A percentile compares a stretch with the other conserved stretches of the same genome.
These are phyloP conservation scores for Distichodus sexfasciatus DNA, from an alignment of 2,797 vertebrate genomes.

Conservation along the genomic window DNA sequence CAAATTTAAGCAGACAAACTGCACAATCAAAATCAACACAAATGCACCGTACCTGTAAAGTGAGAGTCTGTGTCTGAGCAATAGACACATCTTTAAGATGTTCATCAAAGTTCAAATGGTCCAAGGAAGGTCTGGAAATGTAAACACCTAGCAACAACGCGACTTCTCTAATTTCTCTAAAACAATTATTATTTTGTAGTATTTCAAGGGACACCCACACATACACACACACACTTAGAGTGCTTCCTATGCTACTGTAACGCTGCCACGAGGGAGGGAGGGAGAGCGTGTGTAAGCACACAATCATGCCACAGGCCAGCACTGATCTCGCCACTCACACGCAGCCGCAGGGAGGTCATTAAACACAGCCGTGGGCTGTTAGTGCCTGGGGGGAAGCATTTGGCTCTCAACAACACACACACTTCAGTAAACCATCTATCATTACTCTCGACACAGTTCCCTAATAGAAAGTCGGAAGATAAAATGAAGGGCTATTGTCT, in stretches of 20 bases:
- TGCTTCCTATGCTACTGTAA: not conserved
- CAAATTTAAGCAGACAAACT: constrained; percentile 10
- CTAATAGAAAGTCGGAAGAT: constrained; percentile 3
- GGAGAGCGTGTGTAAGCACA: not conserved
- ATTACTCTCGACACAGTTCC: constrained; percentile 2
- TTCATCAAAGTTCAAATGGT: not conserved
- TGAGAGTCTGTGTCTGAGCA: too few species aligned
- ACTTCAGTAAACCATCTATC: not conserved
- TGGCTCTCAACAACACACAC: not conserved
- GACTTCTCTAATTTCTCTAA: too few species aligned
- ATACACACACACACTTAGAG: not conserved
- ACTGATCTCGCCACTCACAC: not conserved
- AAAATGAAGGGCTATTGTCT: not conserved
- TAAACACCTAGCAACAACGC: too few species aligned
- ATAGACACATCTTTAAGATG: not conserved
- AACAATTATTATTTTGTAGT: constrained; percentile 16
- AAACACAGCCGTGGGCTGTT: constrained; percentile 27
- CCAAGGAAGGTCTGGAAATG: too few species aligned
- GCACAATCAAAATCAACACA: not conserved
- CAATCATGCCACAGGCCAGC: not conserved
- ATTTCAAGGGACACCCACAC: not conserved
- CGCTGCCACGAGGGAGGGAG: not conserved
- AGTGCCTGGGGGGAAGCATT: constrained; percentile 6
- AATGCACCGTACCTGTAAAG: too few species aligned
- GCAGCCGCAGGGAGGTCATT: constrained; percentile 31